Evolutionary conservation across 2,113 vertebrate genomes (phyloP).

Genomic region (Centropristis striata): DNA sequence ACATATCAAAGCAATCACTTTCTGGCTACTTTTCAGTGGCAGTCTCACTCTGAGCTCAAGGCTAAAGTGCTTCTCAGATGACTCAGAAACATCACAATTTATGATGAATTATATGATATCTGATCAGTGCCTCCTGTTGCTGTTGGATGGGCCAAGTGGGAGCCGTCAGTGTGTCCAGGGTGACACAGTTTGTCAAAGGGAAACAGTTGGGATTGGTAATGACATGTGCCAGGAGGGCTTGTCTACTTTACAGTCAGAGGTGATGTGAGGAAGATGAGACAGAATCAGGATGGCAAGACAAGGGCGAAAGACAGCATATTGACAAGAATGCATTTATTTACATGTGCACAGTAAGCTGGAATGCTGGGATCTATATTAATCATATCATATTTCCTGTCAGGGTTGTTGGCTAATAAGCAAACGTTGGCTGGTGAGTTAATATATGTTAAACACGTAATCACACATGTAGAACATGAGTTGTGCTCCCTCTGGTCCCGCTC

Average conservation of each 20-base stretch:
- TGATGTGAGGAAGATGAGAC: slow-evolving; percentile 68
- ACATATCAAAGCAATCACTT: slow-evolving; percentile 58
- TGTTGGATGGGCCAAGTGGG: slow-evolving; percentile 44
- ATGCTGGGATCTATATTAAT: neutral
- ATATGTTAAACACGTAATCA: slow-evolving; percentile 68
- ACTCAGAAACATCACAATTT: slow-evolving; percentile 55
- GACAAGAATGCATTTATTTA: neutral
- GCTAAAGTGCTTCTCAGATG: slow-evolving; percentile 43
- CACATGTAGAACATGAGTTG: slow-evolving; percentile 45
- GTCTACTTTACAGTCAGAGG: slow-evolving; percentile 70
- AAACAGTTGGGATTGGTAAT: slow-evolving; percentile 48
- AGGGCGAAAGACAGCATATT: slow-evolving; percentile 6
- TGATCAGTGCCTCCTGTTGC: slow-evolving; percentile 45
- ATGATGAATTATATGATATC: slow-evolving; percentile 34
- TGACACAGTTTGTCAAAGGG: slow-evolving; percentile 49
- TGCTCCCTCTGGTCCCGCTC: slow-evolving; percentile 19
- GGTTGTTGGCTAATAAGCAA: slow-evolving; percentile 18
- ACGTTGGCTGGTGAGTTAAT: slow-evolving; percentile 33
- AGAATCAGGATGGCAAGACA: slow-evolving; percentile 65
- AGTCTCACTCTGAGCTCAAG: slow-evolving; percentile 49
- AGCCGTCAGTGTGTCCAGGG: slow-evolving; percentile 55
- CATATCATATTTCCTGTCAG: neutral
- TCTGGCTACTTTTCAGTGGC: slow-evolving; percentile 55
- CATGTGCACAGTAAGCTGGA: slow-evolving; percentile 5
- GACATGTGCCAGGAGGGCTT: slow-evolving; percentile 69